Evolutionary conservation across 2,888 invertebrate genomes (phyloP).

Genomic region (Caenorhabditis sp.): DNA sequence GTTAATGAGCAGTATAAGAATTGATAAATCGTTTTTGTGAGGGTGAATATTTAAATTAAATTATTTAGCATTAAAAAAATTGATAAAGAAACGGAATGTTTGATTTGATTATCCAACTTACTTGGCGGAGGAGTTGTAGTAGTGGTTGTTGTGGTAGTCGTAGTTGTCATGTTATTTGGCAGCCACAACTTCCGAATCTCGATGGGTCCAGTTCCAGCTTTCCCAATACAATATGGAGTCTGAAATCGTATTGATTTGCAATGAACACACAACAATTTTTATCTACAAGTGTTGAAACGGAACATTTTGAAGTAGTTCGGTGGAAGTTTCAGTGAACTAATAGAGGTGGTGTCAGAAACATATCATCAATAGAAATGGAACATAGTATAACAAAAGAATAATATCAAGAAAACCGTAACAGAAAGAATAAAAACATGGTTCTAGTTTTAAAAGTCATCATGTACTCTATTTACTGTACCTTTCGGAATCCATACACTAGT

Average conservation of each 20-base stretch:
- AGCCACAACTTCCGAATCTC: conserved; percentile 74
- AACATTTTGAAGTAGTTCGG: conserved; percentile 20
- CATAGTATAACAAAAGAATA: conserved; percentile 3
- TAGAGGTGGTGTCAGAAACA: conserved; percentile 33
- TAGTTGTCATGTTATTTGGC: conserved; percentile 60
- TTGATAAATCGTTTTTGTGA: too few species aligned
- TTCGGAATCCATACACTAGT: conserved; percentile 65
- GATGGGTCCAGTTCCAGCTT: conserved; percentile 61
- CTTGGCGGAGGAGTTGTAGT: conserved; percentile 65
- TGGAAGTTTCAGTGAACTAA: conserved; percentile 36
- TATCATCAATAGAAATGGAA: conserved; percentile 16
- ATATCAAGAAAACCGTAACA: conserved; percentile 2
- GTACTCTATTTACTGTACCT: conserved; percentile 52
- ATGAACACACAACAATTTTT: background rate
- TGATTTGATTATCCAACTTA: conserved; percentile 9
- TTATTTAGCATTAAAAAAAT: background rate
- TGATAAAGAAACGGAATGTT: background rate
- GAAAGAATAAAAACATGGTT: background rate
- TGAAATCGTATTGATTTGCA: conserved; percentile 53
- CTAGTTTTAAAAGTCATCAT: background rate
- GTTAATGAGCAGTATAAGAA: background rate
- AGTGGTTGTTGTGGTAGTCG: conserved; percentile 64
- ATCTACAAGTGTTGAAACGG: conserved; percentile 33
- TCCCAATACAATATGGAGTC: conserved; percentile 74
- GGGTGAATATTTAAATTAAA: background rate